Evolutionary conservation across 2,797 vertebrate genomes (phyloP).

Genomic region (Pipistrellus nathusii): DNA sequence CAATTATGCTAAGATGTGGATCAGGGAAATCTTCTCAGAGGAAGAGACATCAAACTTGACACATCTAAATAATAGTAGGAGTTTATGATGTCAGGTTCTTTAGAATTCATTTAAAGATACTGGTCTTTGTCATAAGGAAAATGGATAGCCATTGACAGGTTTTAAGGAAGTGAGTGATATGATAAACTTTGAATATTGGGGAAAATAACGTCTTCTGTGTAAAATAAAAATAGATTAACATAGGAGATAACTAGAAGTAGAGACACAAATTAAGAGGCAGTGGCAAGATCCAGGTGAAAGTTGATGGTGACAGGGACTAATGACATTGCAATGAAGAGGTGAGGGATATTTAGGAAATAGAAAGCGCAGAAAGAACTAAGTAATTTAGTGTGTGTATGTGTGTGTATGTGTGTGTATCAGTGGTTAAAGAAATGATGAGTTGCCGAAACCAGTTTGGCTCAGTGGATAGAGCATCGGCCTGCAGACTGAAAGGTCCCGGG

Average conservation of each 20-base stretch:
- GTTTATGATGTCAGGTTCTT: neutral
- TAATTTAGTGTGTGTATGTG: neutral
- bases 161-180: neutral
- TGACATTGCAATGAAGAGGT: neutral
- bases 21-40: conserved; percentile 42
- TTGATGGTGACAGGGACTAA: neutral
- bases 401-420: neutral
- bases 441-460: no score
- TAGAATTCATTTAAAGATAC: neutral
- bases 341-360: neutral
- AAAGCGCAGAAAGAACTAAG: neutral
- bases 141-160: neutral
- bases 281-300: neutral
- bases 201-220: conserved; percentile 16
- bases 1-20: no score
- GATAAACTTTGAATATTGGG: neutral
- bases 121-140: neutral
- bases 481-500: no score
- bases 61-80: neutral
- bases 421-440: no score
- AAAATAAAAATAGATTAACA: conserved; percentile 37
- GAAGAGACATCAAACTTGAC: neutral
- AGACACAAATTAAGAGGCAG: neutral
- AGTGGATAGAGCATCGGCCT: no score
- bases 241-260: neutral